phyloP scores from a whole-genome alignment of 2,797 vertebrate genomes.

The Melanotaenia parkinsoni region DNA sequence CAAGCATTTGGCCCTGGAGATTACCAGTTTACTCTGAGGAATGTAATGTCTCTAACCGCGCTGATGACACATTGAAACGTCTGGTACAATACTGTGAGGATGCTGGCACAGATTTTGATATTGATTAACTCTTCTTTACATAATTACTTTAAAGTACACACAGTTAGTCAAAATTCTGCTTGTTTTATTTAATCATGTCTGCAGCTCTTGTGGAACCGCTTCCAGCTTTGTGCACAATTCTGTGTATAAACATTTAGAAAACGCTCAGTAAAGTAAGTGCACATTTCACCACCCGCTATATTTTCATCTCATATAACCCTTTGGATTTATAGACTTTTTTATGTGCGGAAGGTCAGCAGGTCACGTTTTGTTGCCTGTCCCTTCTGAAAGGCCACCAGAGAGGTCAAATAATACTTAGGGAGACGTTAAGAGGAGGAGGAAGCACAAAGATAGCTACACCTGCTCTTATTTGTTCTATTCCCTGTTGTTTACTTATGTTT shows the following conservation, averaged over 20 bases:
- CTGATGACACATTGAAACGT: background rate
- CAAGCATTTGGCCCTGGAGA: slow-evolving; percentile 10
- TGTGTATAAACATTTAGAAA: slow-evolving; percentile 66
- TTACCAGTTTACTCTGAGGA: background rate
- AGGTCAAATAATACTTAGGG: slow-evolving; percentile 28
- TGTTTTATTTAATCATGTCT: background rate
- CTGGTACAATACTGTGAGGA: no score
- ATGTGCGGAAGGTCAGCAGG: slow-evolving; percentile 42
- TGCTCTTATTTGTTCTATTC: slow-evolving; percentile 20
- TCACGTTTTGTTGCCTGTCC: slow-evolving; percentile 33
- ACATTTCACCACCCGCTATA: slow-evolving; percentile 64
- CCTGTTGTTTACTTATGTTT: slow-evolving; percentile 12
- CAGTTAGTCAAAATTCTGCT: background rate
- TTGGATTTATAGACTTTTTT: slow-evolving; percentile 64
- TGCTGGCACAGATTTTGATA: background rate
- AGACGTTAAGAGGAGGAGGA: background rate
- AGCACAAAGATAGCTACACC: background rate
- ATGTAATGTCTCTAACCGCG: background rate
- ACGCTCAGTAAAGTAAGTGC: slow-evolving; percentile 53
- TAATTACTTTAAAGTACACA: no score
- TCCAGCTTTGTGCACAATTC: slow-evolving; percentile 41
- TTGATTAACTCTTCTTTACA: background rate
- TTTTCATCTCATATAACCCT: slow-evolving; percentile 33
- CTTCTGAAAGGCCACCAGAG: slow-evolving; percentile 37
- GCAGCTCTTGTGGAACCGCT: slow-evolving; percentile 15